Percentiles rank a stretch among this genome's conserved stretches.
Evolutionary conservation across 92 coral and sea anemone species (phyloP).

Genomic region (Hydrozoanthus gracilis): DNA sequence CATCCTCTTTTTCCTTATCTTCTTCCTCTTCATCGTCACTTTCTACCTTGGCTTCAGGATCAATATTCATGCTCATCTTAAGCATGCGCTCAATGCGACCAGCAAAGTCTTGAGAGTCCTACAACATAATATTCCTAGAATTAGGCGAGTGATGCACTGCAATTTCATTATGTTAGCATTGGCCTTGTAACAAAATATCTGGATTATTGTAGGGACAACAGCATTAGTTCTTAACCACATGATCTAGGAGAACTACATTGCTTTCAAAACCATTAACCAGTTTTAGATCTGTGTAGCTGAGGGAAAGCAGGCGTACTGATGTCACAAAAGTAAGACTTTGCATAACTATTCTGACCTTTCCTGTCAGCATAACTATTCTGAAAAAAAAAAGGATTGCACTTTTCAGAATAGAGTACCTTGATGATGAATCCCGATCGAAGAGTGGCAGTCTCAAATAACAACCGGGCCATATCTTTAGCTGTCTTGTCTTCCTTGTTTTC

Average conservation of each 20-base stretch:
- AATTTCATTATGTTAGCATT: no score
- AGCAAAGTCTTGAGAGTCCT: conserved; percentile 95
- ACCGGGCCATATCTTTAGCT: conserved; percentile 90
- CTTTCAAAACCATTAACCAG: not conserved
- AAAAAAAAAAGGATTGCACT: no score
- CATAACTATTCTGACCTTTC: no score
- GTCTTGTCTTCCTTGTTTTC: conserved; percentile 88
- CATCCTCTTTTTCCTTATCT: conserved; percentile 81
- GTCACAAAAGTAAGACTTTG: no score
- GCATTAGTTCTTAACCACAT: no score
- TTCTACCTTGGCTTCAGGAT: conserved; percentile 91
- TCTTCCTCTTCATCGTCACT: conserved; percentile 90
- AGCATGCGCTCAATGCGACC: conserved; percentile 99
- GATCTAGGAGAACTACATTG: not conserved
- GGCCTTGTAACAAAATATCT: no score
- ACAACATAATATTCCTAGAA: not conserved
- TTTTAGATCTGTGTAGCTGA: not conserved
- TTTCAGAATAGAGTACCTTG: conserved; percentile 59
- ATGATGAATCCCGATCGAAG: conserved; percentile 91
- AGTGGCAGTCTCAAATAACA: conserved; percentile 97
- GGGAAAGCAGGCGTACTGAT: not conserved
- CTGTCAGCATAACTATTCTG: no score
- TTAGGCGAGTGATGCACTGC: no score
- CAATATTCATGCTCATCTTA: conserved; percentile 93
- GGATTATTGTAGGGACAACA: no score